phyloP scores from a whole-genome alignment of 2,797 vertebrate genomes.

The Eulemur albifrons region DNA sequence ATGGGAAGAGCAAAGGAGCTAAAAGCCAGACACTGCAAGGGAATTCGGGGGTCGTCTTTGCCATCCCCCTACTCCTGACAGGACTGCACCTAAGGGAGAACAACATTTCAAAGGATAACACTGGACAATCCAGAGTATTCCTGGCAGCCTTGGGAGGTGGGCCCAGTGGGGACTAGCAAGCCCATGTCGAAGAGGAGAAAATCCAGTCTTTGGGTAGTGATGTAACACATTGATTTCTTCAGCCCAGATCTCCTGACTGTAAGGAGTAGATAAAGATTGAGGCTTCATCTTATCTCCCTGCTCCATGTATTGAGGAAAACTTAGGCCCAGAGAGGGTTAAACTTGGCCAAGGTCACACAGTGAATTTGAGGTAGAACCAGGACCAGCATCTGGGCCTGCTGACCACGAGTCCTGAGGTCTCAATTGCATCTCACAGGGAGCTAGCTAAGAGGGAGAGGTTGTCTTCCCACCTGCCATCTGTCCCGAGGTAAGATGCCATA shows the following conservation, averaged over 20 bases:
- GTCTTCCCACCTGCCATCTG: background rate
- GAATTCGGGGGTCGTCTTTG: background rate
- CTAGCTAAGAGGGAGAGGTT: background rate
- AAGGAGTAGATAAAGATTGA: background rate
- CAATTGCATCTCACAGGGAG: background rate
- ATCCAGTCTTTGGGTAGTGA: background rate
- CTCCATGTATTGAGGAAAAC: background rate
- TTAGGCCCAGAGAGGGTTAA: background rate
- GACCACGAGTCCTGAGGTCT: background rate
- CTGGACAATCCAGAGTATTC: background rate
- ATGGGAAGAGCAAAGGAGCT: background rate
- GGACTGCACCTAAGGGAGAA: background rate
- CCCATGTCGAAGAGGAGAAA: background rate
- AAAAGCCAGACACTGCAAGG: background rate
- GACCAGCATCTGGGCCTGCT: background rate
- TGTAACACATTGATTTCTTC: constrained; percentile 8
- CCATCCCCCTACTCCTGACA: background rate
- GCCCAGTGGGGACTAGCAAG: background rate
- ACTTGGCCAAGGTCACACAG: background rate
- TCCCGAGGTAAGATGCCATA: background rate
- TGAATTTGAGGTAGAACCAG: background rate
- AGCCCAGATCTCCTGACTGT: background rate
- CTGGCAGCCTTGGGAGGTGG: background rate
- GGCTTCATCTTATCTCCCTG: background rate
- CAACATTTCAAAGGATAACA: background rate